Conservation (phyloP, 2,113 vertebrate species). For the Limanda limanda region DNA sequence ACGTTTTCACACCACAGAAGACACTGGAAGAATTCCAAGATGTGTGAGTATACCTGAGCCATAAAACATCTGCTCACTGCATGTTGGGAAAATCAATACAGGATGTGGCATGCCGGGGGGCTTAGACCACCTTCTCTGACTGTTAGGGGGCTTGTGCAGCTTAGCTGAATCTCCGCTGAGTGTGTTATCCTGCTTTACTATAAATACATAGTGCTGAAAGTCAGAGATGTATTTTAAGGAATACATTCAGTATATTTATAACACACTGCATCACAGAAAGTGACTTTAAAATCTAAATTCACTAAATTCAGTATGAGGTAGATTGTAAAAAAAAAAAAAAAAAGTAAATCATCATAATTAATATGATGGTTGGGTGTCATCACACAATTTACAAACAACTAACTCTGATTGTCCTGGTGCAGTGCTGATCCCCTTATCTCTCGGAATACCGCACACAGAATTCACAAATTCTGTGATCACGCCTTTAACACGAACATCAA, state of each 20-base stretch:
- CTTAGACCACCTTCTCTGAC: slow-evolving; percentile 12
- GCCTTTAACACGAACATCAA: not conserved
- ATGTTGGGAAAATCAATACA: slow-evolving; percentile 38
- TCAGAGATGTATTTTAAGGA: not conserved
- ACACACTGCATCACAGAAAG: not conserved
- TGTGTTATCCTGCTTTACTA: not conserved
- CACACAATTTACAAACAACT: not conserved
- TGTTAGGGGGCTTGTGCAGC: no score
- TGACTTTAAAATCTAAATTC: not conserved
- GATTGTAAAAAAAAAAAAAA: not conserved
- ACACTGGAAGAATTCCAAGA: slow-evolving; percentile 99
- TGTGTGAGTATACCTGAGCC: slow-evolving; percentile 88
- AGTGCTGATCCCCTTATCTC: not conserved
- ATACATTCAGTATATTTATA: not conserved
- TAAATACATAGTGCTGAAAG: not conserved
- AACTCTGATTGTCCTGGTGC: not conserved
- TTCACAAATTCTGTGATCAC: not conserved
- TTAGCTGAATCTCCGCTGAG: not conserved
- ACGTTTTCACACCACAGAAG: slow-evolving; percentile 98
- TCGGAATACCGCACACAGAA: no score
- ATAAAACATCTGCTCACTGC: not conserved
- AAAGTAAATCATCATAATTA: not conserved
- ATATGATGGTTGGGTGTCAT: not conserved
- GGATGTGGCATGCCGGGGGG: slow-evolving; percentile 15
- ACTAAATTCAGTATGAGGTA: not conserved